These are phyloP conservation scores for Coenobita brevimanus DNA, from an alignment of 1,140 invertebrate species.

Conservation along the genomic window DNA sequence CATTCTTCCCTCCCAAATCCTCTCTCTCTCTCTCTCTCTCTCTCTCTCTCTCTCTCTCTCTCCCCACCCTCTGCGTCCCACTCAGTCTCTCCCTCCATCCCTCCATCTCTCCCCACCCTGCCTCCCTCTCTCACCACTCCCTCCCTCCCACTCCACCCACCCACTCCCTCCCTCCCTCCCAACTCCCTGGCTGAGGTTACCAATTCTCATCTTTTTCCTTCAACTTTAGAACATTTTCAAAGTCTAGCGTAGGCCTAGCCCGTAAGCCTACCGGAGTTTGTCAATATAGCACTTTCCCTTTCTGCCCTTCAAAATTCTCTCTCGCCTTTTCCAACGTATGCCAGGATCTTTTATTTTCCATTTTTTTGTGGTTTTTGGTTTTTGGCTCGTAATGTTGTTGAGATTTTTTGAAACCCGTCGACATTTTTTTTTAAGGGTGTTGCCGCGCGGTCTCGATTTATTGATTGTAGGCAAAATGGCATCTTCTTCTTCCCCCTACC, in stretches of 20 bases:
- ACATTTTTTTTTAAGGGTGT: background rate
- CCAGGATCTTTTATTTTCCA: background rate
- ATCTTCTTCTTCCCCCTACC: background rate
- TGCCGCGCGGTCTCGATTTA: background rate
- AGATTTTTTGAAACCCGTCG: background rate
- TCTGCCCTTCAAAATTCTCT: no score
- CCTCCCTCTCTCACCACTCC: constrained; percentile 1
- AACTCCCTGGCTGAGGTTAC: background rate
- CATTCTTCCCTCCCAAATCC: background rate
- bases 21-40: background rate
- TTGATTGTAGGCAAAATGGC: background rate
- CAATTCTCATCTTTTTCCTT: background rate
- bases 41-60: background rate
- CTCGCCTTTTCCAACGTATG: no score
- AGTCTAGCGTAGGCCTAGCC: no score
- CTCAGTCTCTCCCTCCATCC: background rate
- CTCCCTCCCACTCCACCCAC: background rate
- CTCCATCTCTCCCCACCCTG: background rate
- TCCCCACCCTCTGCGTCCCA: background rate
- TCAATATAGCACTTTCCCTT: no score
- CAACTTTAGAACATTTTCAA: background rate
- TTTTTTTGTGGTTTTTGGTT: background rate
- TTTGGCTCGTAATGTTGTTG: background rate
- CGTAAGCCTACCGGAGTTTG: no score
- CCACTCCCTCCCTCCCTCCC: background rate